These are phyloP conservation scores for Lasioglossum vierecki DNA, from an alignment of 2,888 invertebrate genomes.

Conservation along the genomic window DNA sequence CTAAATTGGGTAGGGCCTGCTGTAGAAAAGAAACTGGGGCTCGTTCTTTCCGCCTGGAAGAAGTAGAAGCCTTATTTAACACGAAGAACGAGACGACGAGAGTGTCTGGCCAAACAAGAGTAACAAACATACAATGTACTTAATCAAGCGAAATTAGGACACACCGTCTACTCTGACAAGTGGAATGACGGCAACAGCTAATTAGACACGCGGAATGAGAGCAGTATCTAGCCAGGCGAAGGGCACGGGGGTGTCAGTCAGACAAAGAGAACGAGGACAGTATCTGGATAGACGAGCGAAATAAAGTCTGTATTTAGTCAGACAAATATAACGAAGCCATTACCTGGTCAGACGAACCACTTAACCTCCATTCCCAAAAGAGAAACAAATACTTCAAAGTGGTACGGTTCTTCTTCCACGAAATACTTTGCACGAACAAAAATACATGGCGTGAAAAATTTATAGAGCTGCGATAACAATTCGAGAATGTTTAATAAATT, in stretches of 20 bases:
- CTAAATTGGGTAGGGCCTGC: background rate
- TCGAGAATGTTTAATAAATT: background rate
- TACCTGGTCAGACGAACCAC: background rate
- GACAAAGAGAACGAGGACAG: conserved; percentile 8
- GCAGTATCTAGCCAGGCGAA: conserved; percentile 8
- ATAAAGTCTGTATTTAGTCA: background rate
- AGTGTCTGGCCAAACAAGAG: background rate
- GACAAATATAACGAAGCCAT: background rate
- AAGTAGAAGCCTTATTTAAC: background rate
- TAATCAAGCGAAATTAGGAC: conserved; percentile 11
- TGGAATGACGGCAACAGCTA: background rate
- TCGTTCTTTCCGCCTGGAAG: background rate
- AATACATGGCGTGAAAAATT: background rate
- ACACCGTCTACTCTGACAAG: conserved; percentile 3
- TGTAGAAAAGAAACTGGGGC: background rate
- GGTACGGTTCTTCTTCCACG: background rate
- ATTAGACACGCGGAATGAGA: conserved; percentile 2
- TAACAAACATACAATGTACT: background rate
- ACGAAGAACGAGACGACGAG: background rate
- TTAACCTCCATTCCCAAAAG: background rate
- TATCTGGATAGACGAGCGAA: background rate
- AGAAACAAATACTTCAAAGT: background rate
- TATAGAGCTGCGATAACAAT: background rate
- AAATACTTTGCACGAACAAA: background rate
- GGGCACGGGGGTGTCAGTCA: background rate